Base-by-base conservation (phyloP, 1,140 invertebrate species). In the Trinorchestia longiramus region DNA sequence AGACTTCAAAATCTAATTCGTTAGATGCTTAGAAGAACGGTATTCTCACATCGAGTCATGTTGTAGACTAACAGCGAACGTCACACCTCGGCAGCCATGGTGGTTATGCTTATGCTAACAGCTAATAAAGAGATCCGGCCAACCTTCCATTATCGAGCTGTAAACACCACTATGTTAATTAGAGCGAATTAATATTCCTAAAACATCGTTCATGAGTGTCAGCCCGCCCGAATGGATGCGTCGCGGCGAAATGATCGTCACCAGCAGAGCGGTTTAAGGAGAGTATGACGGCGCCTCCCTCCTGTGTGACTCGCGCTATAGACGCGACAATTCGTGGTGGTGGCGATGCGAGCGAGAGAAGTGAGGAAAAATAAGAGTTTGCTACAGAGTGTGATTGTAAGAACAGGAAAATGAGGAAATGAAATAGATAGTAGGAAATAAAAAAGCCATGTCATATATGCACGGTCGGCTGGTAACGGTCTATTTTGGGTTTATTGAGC, bases 151-250 rank as follows among this genome's bases (percentile, higher is more conserved):
- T 94, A 94, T 45, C 43, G 92, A 17, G 43, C 92, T 45, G 92
- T 94, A 94, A 94, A 94, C 92, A 94, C 92, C 92, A 94, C 92
- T 94, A 94, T 94, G 92, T 15, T 94, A 94, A 94, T 94, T 94
- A 94, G 92, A 47, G 45, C n/a, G 92, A 40, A 94, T 94, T 94
- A 94, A 94, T 94, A 94, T 45, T 42, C 92, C 92, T 45, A 94
- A 94, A 94, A 47, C 92, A 94, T 94, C 92, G 92, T 94, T 45
- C 44, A 94, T 94, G 44, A 94, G 47, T n/a, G 92, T 94, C 92
- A 94, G 40, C 19, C 92, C 92, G 44, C 92, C 92, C 92, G 6
- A 43, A 94, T 94, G 43, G 43, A 94, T 94, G 92, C 92, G 43
- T 4, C 19, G 92, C 43, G 11, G 36, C 44, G 40, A n/a, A 47